Evolutionary conservation across 2,888 invertebrate genomes (phyloP).

Genomic region (Drosophila fulvimacula): DNA sequence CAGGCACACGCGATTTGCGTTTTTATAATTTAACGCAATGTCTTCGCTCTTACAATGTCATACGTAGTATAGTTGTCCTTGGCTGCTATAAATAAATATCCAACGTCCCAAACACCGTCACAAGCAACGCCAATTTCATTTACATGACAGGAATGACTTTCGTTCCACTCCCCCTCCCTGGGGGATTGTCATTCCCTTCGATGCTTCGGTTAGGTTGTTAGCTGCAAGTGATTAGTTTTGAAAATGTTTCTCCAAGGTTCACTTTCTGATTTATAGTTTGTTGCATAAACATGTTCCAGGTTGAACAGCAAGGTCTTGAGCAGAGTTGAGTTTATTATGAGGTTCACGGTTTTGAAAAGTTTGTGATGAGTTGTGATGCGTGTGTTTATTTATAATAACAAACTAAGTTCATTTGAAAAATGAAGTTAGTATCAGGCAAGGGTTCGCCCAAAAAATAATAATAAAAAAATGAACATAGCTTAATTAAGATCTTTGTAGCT

Average conservation of each 20-base stretch:
- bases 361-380: not conserved
- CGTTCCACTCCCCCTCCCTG: not conserved
- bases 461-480: too few species aligned
- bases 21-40: slow-evolving; percentile 65
- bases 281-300: slow-evolving; percentile 9
- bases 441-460: too few species aligned
- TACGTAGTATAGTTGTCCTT: slow-evolving; percentile 52
- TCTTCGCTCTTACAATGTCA: slow-evolving; percentile 39
- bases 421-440: not conserved
- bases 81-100: slow-evolving; percentile 58
- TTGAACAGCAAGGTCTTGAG: not conserved
- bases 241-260: slow-evolving; percentile 15
- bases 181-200: slow-evolving; percentile 7
- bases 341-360: not conserved
- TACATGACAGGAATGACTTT: slow-evolving; percentile 46
- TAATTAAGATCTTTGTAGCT: not conserved
- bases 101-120: slow-evolving; percentile 37
- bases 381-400: slow-evolving; percentile 1
- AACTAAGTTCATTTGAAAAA: too few species aligned
- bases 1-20: slow-evolving; percentile 56
- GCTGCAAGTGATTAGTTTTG: slow-evolving; percentile 32
- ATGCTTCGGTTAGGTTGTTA: not conserved
- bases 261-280: slow-evolving; percentile 17
- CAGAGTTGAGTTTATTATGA: not conserved
- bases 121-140: slow-evolving; percentile 62